Evolutionary conservation across 2,797 vertebrate species (phyloP).

Genomic region (Anguilla anguilla): DNA sequence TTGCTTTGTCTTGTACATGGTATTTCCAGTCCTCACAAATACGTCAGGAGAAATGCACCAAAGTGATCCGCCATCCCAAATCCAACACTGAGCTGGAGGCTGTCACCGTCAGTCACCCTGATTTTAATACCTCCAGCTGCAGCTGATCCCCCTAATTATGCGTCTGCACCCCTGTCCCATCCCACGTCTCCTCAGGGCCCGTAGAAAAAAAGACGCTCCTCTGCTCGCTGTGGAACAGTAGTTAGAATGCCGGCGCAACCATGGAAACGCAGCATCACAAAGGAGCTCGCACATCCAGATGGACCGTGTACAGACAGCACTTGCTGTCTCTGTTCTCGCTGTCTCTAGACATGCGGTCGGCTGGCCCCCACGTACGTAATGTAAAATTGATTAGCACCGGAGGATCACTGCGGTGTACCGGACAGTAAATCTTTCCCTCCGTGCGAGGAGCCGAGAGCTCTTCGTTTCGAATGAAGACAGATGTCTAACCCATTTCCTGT

Average conservation of each 20-base stretch:
- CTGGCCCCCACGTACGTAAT: neutral
- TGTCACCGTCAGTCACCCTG: neutral
- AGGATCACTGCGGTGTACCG: neutral
- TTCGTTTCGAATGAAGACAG: constrained; percentile 15
- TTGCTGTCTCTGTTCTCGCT: neutral
- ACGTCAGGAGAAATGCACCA: neutral
- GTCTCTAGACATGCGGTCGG: neutral
- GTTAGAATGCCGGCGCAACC: neutral
- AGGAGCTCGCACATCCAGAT: neutral
- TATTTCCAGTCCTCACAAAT: neutral
- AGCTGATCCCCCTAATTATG: neutral
- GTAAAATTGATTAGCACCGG: neutral
- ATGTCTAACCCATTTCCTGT: neutral
- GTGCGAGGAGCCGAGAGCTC: neutral
- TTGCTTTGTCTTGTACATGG: neutral
- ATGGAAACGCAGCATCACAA: neutral
- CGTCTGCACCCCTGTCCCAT: neutral
- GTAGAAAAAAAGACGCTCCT: neutral
- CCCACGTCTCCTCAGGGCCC: too few relatives aligned
- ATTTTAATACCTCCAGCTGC: constrained; percentile 7
- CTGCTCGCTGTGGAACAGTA: neutral
- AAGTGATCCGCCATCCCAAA: neutral
- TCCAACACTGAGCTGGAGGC: neutral
- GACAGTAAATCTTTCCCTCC: neutral
- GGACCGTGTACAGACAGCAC: neutral